Evolutionary conservation across 53 echinoderm and acorn worm species (phyloP), one percentile per base, ranked within the genome.

Genomic region (Echinometra lucunter): DNA sequence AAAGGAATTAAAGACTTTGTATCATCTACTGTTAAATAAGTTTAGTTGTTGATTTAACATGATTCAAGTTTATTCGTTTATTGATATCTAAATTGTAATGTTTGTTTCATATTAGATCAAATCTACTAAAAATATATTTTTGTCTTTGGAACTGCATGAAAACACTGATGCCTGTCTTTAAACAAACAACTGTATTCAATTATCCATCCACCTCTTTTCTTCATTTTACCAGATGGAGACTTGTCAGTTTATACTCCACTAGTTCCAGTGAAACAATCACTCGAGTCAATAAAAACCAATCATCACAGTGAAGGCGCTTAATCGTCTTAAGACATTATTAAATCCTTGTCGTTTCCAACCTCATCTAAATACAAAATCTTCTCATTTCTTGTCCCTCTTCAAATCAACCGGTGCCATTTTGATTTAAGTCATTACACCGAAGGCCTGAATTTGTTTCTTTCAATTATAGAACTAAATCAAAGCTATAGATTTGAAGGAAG

Each of bases 371-470:
- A 19, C 78, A 21, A 78, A 78, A 78, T 78, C 42, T 78, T 78
- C 78, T 78, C 78, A 38, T 78, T 78, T 78, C 16, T 38, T 21
- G 78, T 40, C 78, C 13, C 78, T 38, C 78, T 40, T 78, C 42
- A 42, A 78, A 78, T 42, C 78, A 78, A 78, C 42, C 19, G 78
- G 78, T 78, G 78, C 42, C 78, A 42, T 78, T 78, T 78, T 78
- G 78, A 78, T 78, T 78, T 19, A 78, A 42, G 38, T 78, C 78
- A 38, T 78, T 78, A 42, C 78, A 78, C 7, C 38, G 78, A 78
- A 40, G 78, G 78, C 78, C 78, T 42, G 42, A 78, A 78, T 78
- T 40, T 78, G 78, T 78, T 78, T 78, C 78, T 78, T 78, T 42
- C 78, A 78, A 78, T 78, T 78, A 78, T 42, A 78, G 38, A 78